Percentiles rank a stretch among this genome's conserved stretches.
Evolutionary conservation across 2,113 vertebrate genomes (phyloP).

Genomic region (Calonectris borealis): DNA sequence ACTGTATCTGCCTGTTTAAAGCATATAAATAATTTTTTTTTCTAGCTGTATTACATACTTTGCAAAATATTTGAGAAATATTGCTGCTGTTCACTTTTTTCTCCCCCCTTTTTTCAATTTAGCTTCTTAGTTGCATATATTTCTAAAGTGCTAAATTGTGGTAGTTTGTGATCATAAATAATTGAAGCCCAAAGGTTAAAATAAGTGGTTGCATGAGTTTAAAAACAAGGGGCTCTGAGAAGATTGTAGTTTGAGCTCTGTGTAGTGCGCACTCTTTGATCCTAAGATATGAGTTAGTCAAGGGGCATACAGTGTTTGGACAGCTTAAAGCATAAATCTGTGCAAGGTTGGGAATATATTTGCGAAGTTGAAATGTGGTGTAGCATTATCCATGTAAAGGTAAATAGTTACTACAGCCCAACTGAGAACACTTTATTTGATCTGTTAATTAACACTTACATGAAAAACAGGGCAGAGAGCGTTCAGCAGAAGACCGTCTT

Average conservation of each 20-base stretch:
- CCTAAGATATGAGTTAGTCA: neutral
- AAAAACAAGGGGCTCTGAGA: neutral
- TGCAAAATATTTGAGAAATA: neutral
- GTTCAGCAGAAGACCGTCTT: neutral
- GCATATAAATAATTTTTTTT: neutral
- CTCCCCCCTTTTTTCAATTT: neutral
- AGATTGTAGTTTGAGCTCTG: neutral
- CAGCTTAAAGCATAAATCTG: neutral
- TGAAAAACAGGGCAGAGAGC: neutral
- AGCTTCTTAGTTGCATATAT: neutral
- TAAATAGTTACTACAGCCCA: neutral
- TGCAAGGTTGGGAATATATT: neutral
- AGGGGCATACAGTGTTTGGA: neutral
- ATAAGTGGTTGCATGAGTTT: neutral
- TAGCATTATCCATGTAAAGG: neutral
- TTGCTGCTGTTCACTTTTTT: neutral
- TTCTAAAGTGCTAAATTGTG: neutral
- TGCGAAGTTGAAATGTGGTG: neutral
- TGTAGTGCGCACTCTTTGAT: neutral
- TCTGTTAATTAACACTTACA: neutral
- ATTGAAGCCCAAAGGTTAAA: neutral
- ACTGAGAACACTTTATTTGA: neutral
- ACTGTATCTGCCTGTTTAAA: neutral
- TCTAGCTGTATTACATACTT: neutral
- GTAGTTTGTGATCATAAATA: neutral